These are phyloP conservation scores for Lucilia sericata DNA, from an alignment of 1,140 invertebrate genomes.

Conservation along the genomic window DNA sequence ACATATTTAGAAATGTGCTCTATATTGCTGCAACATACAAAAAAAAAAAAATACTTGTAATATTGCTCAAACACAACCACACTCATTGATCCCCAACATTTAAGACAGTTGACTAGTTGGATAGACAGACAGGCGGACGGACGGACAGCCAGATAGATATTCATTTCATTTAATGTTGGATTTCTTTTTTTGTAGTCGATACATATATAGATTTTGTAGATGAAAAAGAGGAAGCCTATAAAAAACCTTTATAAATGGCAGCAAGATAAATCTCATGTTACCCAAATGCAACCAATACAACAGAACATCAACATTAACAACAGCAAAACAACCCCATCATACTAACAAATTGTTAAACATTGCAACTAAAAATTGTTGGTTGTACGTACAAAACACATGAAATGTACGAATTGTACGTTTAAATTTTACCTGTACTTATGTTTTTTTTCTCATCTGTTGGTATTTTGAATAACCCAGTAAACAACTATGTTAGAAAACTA, in stretches of 20 bases:
- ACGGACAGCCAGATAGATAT: not conserved
- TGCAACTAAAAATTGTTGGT: not conserved
- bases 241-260: conserved; percentile 35
- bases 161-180: not conserved
- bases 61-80: not conserved
- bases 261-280: conserved; percentile 42
- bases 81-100: too few species aligned
- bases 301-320: conserved; percentile 10
- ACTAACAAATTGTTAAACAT: conserved; percentile 42
- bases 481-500: not conserved
- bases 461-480: not conserved
- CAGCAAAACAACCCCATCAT: conserved; percentile 27
- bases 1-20: conserved; percentile 35
- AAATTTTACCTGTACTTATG: not conserved
- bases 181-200: not conserved
- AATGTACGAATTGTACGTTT: not conserved
- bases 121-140: not conserved
- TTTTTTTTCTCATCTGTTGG: not conserved
- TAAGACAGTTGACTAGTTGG: too few species aligned
- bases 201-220: not conserved
- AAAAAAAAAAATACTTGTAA: not conserved
- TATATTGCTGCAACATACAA: not conserved
- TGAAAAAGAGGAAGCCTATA: conserved; percentile 36
- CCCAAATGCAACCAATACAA: conserved; percentile 22
- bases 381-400: not conserved